A percentile compares a stretch with the other conserved stretches of the same genome.
Evolutionary conservation across 2,797 vertebrate genomes (phyloP).

Genomic region (Mus spretus): DNA sequence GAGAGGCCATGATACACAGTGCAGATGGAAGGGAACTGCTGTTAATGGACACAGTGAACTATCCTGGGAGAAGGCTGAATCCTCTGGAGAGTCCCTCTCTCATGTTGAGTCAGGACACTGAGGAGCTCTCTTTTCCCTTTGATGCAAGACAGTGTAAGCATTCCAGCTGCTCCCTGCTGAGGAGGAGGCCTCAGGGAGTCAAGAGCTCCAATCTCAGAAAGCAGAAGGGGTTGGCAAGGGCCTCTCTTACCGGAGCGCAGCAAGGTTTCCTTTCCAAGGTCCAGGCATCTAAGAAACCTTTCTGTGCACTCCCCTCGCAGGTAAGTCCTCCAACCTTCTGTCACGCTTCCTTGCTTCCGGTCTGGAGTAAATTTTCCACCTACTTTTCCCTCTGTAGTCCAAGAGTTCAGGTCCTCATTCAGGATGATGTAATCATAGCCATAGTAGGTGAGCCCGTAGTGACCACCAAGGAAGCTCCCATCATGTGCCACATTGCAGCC

Average conservation of each 20-base stretch:
- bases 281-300: not conserved
- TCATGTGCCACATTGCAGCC: not conserved
- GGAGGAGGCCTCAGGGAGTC: no score
- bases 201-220: no score
- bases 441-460: not conserved
- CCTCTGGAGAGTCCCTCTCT: not conserved
- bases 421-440: conserved; percentile 26
- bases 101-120: not conserved
- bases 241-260: not conserved
- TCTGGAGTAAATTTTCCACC: not conserved
- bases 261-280: not conserved
- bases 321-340: rapidly evolving
- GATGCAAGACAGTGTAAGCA: no score
- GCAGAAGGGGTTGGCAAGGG: not conserved
- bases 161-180: no score
- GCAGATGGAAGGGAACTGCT: no score
- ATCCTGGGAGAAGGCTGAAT: not conserved
- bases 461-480: not conserved
- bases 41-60: not conserved
- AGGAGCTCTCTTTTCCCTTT: no score
- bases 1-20: not conserved
- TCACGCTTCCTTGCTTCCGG: rapidly evolving
- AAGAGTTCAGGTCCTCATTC: conserved; percentile 8
- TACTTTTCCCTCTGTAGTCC: not conserved
- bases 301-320: not conserved